Evolutionary conservation across 2,888 invertebrate genomes (phyloP).

Genomic region (Polymixis flavicincta): DNA sequence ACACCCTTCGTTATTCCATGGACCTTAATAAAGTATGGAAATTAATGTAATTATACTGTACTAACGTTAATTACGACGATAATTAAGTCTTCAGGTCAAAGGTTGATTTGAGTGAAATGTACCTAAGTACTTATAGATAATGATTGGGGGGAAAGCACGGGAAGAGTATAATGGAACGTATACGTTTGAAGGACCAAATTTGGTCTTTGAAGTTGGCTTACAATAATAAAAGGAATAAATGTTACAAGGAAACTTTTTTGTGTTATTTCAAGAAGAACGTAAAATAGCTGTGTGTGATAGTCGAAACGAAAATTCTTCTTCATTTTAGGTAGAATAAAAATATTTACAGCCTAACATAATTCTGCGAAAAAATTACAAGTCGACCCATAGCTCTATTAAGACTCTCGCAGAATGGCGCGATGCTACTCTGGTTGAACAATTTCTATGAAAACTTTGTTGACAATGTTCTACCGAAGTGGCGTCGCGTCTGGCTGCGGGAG

Average conservation of each 20-base stretch:
- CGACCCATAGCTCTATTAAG: no score
- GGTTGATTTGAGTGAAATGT: conserved; percentile 55
- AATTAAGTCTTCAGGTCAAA: conserved; percentile 56
- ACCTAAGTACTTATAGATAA: conserved; percentile 41
- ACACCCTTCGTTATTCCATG: conserved; percentile 37
- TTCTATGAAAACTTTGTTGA: no score
- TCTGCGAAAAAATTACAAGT: no score
- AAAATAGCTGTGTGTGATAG: background rate
- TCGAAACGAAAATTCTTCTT: background rate
- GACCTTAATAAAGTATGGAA: conserved; percentile 53
- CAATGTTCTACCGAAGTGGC: no score
- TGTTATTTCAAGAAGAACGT: conserved; percentile 18
- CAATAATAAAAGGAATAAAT: conserved; percentile 29
- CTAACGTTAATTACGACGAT: conserved; percentile 57
- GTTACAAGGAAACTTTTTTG: conserved; percentile 19
- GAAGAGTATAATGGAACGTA: conserved; percentile 34
- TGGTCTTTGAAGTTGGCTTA: conserved; percentile 44
- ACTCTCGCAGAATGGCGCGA: no score
- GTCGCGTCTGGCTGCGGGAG: no score
- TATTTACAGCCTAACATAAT: background rate
- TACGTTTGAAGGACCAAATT: conserved; percentile 27
- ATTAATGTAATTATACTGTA: conserved; percentile 62
- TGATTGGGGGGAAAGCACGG: conserved; percentile 40
- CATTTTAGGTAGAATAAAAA: background rate
- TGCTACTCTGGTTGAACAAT: no score